A percentile compares a stretch with the other conserved stretches of the same genome.
These are phyloP conservation scores for Thermophis baileyi DNA, from an alignment of 2,113 vertebrate species.

Conservation along the genomic window DNA sequence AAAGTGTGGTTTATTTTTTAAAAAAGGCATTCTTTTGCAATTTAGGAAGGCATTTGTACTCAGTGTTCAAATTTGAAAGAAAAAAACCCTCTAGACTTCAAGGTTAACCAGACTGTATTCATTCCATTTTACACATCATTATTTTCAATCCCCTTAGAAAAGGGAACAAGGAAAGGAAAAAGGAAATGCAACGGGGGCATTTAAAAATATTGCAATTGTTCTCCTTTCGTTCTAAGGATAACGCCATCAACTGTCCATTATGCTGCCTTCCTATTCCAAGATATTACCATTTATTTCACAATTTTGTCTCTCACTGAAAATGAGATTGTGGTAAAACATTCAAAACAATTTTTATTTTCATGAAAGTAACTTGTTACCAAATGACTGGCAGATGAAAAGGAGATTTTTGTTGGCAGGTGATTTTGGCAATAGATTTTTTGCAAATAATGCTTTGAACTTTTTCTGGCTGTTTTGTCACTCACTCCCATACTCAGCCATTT, in stretches of 20 bases:
- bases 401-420: background rate
- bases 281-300: background rate
- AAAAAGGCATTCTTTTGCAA: background rate
- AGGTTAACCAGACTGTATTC: background rate
- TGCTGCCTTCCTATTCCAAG: background rate
- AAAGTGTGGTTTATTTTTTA: background rate
- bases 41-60: background rate
- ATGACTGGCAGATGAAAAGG: background rate
- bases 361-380: background rate
- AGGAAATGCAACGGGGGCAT: background rate
- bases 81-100: background rate
- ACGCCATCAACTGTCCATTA: background rate
- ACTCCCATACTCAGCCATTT: background rate
- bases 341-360: background rate
- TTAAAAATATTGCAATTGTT: background rate
- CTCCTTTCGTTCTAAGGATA: background rate
- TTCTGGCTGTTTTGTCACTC: background rate
- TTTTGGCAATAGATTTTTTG: background rate
- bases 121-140: background rate
- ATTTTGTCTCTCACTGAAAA: background rate
- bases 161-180: background rate
- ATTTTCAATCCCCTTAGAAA: background rate
- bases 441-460: background rate
- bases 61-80: background rate
- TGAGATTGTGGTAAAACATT: background rate